Percentiles rank a stretch among this genome's conserved stretches.
These are phyloP conservation scores for Enoplosus armatus DNA, from an alignment of 2,797 vertebrate genomes.

Conservation along the genomic window DNA sequence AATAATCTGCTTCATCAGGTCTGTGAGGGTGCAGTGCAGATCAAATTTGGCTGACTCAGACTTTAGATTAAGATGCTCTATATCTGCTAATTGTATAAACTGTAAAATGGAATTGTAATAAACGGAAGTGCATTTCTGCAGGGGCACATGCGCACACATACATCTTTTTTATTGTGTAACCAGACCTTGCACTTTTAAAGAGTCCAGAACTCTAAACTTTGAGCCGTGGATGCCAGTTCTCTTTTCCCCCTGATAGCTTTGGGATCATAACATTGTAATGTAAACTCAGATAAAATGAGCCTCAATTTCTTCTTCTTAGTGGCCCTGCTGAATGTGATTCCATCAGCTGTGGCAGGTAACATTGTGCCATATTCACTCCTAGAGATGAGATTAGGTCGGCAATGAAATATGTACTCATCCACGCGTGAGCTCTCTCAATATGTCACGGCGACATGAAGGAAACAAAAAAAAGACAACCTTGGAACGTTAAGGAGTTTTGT, in stretches of 20 bases:
- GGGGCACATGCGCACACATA: background rate
- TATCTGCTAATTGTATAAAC: background rate
- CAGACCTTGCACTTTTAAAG: constrained; percentile 14
- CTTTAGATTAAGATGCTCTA: background rate
- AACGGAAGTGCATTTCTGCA: background rate
- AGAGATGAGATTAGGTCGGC: constrained; percentile 58
- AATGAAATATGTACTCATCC: constrained; percentile 55
- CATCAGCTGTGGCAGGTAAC: constrained; percentile 55
- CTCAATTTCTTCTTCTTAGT: constrained; percentile 51
- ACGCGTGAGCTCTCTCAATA: constrained; percentile 32
- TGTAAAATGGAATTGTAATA: background rate
- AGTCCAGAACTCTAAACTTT: constrained; percentile 21
- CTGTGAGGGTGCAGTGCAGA: background rate
- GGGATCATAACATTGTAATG: constrained; percentile 54
- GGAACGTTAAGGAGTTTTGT: constrained; percentile 38
- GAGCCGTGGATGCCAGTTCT: background rate
- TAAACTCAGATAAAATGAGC: constrained; percentile 60
- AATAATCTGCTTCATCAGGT: background rate
- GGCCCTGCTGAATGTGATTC: constrained; percentile 52
- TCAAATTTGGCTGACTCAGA: constrained; percentile 1
- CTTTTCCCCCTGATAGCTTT: constrained; percentile 16
- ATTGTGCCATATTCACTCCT: constrained; percentile 47
- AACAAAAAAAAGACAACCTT: constrained; percentile 47
- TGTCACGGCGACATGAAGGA: constrained; percentile 45
- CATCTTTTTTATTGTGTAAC: background rate